Conservation (phyloP, 2,888 invertebrate genomes). For the Alloscopus bannaensis region DNA sequence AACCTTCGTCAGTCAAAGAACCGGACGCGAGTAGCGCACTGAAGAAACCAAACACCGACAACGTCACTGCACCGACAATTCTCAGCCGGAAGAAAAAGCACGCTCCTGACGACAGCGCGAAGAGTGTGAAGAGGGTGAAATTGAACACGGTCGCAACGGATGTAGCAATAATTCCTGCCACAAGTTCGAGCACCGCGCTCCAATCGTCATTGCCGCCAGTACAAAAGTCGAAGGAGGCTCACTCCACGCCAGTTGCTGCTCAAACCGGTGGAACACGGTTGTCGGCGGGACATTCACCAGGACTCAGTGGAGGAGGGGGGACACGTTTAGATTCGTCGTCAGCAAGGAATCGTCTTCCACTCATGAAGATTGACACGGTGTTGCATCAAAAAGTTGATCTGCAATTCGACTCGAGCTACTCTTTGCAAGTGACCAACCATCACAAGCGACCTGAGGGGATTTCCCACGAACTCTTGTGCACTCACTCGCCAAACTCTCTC, state of each 20-base stretch:
- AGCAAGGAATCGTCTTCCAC: conserved; percentile 50
- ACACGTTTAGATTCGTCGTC: no score
- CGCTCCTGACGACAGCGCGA: conserved; percentile 26
- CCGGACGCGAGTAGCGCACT: neutral
- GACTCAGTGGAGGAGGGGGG: neutral
- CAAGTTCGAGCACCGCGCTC: neutral
- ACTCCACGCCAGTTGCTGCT: conserved; percentile 3
- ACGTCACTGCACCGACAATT: no score
- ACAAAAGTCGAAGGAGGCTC: conserved; percentile 10
- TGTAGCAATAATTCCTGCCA: conserved; percentile 1
- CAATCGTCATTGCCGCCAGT: conserved; percentile 10
- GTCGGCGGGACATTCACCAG: conserved; percentile 5
- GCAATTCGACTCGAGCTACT: conserved; percentile 55
- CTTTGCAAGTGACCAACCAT: conserved; percentile 65
- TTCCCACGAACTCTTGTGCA: conserved; percentile 67
- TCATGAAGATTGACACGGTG: conserved; percentile 55
- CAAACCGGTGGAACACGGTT: neutral
- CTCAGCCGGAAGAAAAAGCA: conserved; percentile 42
- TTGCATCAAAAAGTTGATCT: conserved; percentile 49
- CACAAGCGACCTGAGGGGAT: conserved; percentile 51
- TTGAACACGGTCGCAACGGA: conserved; percentile 3
- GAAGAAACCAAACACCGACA: neutral
- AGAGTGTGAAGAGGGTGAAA: conserved; percentile 44
- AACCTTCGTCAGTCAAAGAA: conserved; percentile 2
- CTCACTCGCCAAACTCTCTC: conserved; percentile 57